Base-by-base conservation (phyloP, 1,140 invertebrate genomes). In the Vollenhovia emeryi region DNA sequence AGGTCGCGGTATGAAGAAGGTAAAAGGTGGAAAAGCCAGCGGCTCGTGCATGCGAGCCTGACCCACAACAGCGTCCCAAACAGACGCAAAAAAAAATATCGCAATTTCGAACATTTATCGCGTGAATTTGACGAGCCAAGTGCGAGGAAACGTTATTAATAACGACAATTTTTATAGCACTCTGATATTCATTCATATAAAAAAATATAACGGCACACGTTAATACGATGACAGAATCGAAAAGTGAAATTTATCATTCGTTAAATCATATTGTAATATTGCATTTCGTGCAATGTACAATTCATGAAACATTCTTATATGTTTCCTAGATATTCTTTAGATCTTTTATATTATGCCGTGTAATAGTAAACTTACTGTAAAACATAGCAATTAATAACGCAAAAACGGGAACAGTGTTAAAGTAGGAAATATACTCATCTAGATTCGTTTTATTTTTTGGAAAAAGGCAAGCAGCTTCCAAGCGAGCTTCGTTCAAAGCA, bases 1-100 rank as follows among this genome's bases (percentile, higher is more conserved):
- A 80, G 83, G 82, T 85, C 86, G 52, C 43, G n/a, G 66, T 40
- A 59, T 18, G 78, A 73, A 84, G 68, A 86, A 83, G 59, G 84
- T 43, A 59, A 75, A 68, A 68, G 84, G 75, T 68, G 75, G 59
- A 66, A 80, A 82, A 79, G 79, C 36, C 36, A 85, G 57, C 33
- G 71, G n/a, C 36, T 69, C 62, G 48, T 48, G 57, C 11, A 74
- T 27, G 33, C 27, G 9, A 71, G 45, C 45, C 62, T 82, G 40
- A 30, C 40, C 8, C 50, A 71, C 78, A 71, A 57, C 52, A n/a
- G 24, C n/a, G 24, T 30, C 36, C 50, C 15, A 24, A 40, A n/a
- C 36, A 52, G 66, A 30, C 36, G n/a, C n/a, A n/a, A n/a, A n/a
- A n/a, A 73, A 66, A 73, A 82, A 82, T 71, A 2, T 6, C 40